Percentiles rank a stretch among this genome's conserved stretches.
phyloP scores from a whole-genome alignment of 2,113 vertebrate species.

The Pycnonotus jocosus region DNA sequence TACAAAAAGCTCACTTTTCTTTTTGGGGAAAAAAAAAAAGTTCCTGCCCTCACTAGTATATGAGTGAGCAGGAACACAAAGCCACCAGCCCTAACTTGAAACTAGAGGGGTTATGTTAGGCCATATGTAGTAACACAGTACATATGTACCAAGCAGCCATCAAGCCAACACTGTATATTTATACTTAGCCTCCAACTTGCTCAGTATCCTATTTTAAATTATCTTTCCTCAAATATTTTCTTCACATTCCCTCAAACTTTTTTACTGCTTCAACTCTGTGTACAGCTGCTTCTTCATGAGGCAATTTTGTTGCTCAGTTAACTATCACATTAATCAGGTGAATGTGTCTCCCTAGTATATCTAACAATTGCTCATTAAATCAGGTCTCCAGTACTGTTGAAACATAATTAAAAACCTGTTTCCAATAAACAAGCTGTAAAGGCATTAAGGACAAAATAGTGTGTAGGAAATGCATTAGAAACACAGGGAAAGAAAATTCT shows the following conservation, averaged over 20 bases:
- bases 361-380: constrained; percentile 57
- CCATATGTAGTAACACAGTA: not conserved
- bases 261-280: not conserved
- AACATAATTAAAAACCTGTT: constrained; percentile 54
- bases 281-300: constrained; percentile 2
- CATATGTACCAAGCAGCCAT: not conserved
- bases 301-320: constrained; percentile 38
- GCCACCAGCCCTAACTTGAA: not conserved
- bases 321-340: constrained; percentile 56
- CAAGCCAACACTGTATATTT: not conserved
- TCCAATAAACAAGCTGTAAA: constrained; percentile 54
- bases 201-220: not conserved
- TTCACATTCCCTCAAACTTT: not conserved
- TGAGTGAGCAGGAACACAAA: not conserved
- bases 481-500: not conserved
- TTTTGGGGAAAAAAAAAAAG: not conserved
- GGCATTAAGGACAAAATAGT: constrained; percentile 17
- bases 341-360: constrained; percentile 9
- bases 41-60: not conserved
- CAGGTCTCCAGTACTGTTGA: not conserved
- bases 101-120: not conserved
- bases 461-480: not conserved
- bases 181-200: not conserved
- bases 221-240: not conserved
- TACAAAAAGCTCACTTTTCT: not conserved